Evolutionary conservation across 2,888 invertebrate genomes (phyloP), one percentile per base, ranked within the genome.

Genomic region (Mylabris sibirica): DNA sequence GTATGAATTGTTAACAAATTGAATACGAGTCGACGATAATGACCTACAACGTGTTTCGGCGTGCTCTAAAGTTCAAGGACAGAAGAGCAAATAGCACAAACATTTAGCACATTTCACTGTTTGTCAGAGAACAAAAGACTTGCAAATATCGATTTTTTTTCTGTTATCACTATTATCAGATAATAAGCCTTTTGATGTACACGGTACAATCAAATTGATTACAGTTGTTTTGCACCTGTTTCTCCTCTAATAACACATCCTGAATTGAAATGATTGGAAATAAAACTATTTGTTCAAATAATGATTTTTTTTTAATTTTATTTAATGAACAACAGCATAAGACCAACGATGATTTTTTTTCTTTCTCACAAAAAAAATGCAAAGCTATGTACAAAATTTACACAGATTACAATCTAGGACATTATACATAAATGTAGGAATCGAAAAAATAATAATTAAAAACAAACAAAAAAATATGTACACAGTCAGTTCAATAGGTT

Each of bases 341-440:
- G 78, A 82, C 81, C 81, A 83, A 81, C 81, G 79, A 82, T 77
- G 76, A 79, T 75, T 77, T 74, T 77, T 74, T 77, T 77, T 75
- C 76, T 76, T 74, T 26, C 24, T 57, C 57, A 57, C 57, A 57
- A 79, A 76, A 80, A 77, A 81, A 79, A 81, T 80, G 79, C 80
- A 77, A 82, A 81, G 81, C 82, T 83, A 83, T 82, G 74, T 83
- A 82, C 83, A 83, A 78, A 79, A 82, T 82, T 80, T 81, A 82
- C 80, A 81, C 75, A 77, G 72, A 72, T 68, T 73, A 70, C 63
- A 66, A 64, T 71, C 72, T 69, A 62, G 60, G 57, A 74, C 66
- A 73, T 73, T 76, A n/a, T n/a, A 76, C 77, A 66, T 78, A 81
- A 82, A 79, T 79, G 57, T 80, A 81, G 79, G 79, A 81, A 79